Base-by-base conservation (phyloP, 2,113 vertebrate genomes). In the Chloropsis hardwickii region DNA sequence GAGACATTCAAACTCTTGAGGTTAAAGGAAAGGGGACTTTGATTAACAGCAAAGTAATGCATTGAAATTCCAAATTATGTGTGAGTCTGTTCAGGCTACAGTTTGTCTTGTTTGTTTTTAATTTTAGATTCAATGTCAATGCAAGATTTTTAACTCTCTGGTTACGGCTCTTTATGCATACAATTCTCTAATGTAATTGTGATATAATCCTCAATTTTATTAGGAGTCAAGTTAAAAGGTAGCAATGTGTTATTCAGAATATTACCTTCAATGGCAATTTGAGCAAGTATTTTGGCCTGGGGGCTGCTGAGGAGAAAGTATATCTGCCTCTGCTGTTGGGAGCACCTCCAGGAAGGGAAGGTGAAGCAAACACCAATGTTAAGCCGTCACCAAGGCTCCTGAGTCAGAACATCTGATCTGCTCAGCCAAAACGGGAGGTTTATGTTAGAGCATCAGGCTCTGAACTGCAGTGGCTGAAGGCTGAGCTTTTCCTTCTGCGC, bases 21-120 rank as follows among this genome's bases (percentile, higher is more conserved):
- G 89, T 95, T 82, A 95, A 83, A 93, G 67, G 94, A 84, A 94
- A 97, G 95, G 92, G 48, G 85, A 97, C 94, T 97, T 97, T 95
- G 95, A 97, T 96, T 97, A 97, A 91, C 94, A 96, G 78, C 79
- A 53, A 79, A 94, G 86, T 78, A 93, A 78, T 86, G 85, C 94
- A 95, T 86, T 5, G 23, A 94, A 97, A 91, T 95, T 81, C 95
- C 92, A 96, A 95, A 96, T 96, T 86, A 93, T 87, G 84, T 88
- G 73, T 93, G 85, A 95, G 88, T 77, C 78, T 29, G 14, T 66
- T 74, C 92, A 76, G 81, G 82, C 70, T 77, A 31, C 79, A 78
- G 8, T 71, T 90, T 81, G 56, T 86, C 70, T 86, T 96, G 81
- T 94, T 95, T 97, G 90, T 86, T 96, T 96, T 95, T 95, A 71